phyloP scores from a whole-genome alignment of 1,140 invertebrate species.

The Kradibia gibbosae region DNA sequence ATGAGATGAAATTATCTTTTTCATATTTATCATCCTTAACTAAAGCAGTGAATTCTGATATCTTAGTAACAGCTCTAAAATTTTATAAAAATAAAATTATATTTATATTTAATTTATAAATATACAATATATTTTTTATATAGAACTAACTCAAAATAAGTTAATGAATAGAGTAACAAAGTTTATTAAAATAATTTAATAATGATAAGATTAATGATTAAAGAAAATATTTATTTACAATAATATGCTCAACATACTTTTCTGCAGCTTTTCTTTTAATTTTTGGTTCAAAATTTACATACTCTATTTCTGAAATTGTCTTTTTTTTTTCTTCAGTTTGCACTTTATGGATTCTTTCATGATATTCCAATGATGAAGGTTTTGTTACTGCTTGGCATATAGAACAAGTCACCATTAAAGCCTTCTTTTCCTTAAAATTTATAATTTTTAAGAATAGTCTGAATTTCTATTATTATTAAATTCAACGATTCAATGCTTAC shows the following conservation, averaged over 20 bases:
- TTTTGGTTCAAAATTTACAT: constrained; percentile 42
- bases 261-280: constrained; percentile 74
- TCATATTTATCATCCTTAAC: constrained; percentile 55
- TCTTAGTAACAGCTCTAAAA: constrained; percentile 62
- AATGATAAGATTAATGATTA: neutral
- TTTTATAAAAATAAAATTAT: constrained; percentile 20
- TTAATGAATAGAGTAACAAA: no score
- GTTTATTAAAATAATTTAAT: neutral
- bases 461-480: neutral
- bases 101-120: no score
- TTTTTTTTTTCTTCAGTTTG: constrained; percentile 55
- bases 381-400: constrained; percentile 75
- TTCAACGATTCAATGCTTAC: constrained; percentile 61
- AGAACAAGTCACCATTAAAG: constrained; percentile 72
- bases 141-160: no score
- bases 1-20: constrained; percentile 13
- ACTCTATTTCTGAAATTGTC: neutral
- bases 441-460: no score
- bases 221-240: neutral
- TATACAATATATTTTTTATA: no score
- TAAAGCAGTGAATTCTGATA: constrained; percentile 61
- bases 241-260: constrained; percentile 63
- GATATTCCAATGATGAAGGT: constrained; percentile 75
- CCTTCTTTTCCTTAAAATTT: constrained; percentile 70
- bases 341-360: constrained; percentile 66